These are phyloP conservation scores for Rhamphomyia laevipes DNA, from an alignment of 2,888 invertebrate genomes.

Conservation along the genomic window DNA sequence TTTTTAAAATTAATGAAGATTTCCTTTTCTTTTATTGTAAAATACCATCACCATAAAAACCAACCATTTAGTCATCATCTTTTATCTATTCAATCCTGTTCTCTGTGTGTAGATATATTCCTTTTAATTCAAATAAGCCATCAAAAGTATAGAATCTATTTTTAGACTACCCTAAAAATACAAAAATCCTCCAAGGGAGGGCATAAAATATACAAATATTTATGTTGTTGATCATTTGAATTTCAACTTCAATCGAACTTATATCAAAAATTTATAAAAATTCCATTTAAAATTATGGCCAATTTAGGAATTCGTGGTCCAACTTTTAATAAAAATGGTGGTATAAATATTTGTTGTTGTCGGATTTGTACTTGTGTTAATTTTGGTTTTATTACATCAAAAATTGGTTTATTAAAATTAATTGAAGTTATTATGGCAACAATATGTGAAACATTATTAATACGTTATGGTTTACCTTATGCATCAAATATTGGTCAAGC, in stretches of 20 bases:
- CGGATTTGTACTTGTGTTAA: slow-evolving; percentile 69
- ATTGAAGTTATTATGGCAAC: slow-evolving; percentile 64
- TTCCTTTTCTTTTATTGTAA: no score
- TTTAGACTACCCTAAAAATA: not conserved
- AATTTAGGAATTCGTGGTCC: slow-evolving; percentile 29
- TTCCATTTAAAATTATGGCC: slow-evolving; percentile 21
- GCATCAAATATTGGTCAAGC: slow-evolving; percentile 64
- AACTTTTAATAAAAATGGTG: slow-evolving; percentile 33
- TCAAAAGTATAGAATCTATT: not conserved
- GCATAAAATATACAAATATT: not conserved
- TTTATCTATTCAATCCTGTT: no score
- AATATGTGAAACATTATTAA: slow-evolving; percentile 68
- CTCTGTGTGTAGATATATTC: no score
- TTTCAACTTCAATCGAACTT: not conserved
- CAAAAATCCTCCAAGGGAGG: not conserved
- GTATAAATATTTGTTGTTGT: slow-evolving; percentile 61
- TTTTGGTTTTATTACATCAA: slow-evolving; percentile 58
- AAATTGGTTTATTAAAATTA: slow-evolving; percentile 62
- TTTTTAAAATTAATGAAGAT: no score
- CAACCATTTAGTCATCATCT: no score
- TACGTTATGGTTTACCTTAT: slow-evolving; percentile 65
- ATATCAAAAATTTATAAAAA: not conserved
- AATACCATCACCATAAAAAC: no score
- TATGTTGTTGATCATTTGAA: not conserved
- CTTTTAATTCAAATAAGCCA: no score